Base-by-base conservation (phyloP, 1,140 invertebrate species). In the Episyrphus balteatus region DNA sequence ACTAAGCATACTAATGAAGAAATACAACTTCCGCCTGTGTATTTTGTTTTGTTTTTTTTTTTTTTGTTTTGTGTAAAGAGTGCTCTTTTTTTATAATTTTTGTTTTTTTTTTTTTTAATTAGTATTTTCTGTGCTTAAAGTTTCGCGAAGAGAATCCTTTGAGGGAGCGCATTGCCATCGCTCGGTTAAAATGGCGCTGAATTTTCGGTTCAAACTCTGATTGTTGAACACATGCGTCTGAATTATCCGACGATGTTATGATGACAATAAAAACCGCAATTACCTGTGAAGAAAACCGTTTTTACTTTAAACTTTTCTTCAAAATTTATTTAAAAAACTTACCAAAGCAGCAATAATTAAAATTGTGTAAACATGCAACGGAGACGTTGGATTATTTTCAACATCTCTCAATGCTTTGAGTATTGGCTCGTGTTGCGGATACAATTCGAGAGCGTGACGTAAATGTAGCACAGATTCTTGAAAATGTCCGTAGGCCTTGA, bases 301-400 rank as follows among this genome's bases (percentile, higher is more conserved):
- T 12, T 36, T 12, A 12, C 5, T 36, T 36, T n/a, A 6, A 36
- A 36, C 3, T 8, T 8, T n/a, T n/a, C n/a, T n/a, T n/a, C n/a
- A 5, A n/a, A n/a, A 3, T 6, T 7, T 41, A 18, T 19, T 7
- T 18, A 19, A 14, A 45, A n/a, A 49, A 68, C 71, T 69, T 68
- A 88, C 86, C 72, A 92, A 74, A 70, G 83, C 86, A 50, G 89
- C 74, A 53, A 92, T 90, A 58, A 91, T 90, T 52, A 90, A 77
- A 36, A 90, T 70, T 14, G 88, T 91, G 66, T 89, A 89, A 44
- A 84, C 74, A 56, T 88, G 83, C 54, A 86, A 78, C 13, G 82
- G 79, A 18, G 81, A 51, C 50, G 80, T 75, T 13, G 84, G 82
- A 56, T 83, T 73, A 53, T 79, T 77, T 57, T 87, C 83, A 55